Conservation (phyloP, 2,888 invertebrate genomes). For the Eristalis pertinax region DNA sequence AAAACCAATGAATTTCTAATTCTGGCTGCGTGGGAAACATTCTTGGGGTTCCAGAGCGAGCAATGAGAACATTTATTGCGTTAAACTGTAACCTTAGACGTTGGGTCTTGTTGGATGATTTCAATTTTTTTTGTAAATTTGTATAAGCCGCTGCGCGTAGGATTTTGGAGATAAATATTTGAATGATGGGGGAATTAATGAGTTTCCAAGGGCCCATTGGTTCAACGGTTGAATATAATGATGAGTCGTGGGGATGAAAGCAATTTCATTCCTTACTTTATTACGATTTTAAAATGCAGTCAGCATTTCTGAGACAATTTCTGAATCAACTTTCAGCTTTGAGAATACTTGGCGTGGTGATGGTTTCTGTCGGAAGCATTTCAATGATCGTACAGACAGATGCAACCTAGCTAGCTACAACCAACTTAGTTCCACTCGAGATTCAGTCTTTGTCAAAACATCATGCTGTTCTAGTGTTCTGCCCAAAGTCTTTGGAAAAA, state of each 20-base stretch:
- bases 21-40: slow-evolving; percentile 57
- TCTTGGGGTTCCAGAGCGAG: not conserved
- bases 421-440: too few relatives aligned
- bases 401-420: too few relatives aligned
- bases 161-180: not conserved
- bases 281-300: too few relatives aligned
- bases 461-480: too few relatives aligned
- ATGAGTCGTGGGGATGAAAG: not conserved
- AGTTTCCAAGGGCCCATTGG: not conserved
- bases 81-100: not conserved
- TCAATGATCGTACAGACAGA: too few relatives aligned
- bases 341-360: too few relatives aligned
- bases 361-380: too few relatives aligned
- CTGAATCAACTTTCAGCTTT: too few relatives aligned
- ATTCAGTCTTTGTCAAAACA: too few relatives aligned
- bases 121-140: not conserved
- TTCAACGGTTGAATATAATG: not conserved
- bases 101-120: not conserved
- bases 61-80: not conserved
- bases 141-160: not conserved
- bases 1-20: slow-evolving; percentile 39
- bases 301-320: too few relatives aligned
- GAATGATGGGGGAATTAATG: not conserved
- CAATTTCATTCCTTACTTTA: too few relatives aligned
- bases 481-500: too few relatives aligned